phyloP scores from a whole-genome alignment of 2,113 vertebrate genomes.

The Chionodraco myersi region DNA sequence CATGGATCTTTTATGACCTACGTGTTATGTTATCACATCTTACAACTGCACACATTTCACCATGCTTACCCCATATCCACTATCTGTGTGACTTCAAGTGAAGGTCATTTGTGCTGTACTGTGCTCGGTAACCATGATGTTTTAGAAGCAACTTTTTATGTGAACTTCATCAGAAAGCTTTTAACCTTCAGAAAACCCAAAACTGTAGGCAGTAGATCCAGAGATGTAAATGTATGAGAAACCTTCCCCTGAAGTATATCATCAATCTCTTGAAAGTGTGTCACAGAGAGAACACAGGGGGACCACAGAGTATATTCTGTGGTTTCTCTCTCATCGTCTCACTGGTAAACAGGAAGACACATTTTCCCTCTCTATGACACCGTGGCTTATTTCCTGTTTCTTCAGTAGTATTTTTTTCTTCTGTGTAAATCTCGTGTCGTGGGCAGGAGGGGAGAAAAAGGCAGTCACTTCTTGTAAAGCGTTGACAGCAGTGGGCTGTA shows the following conservation, averaged over 20 bases:
- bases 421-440: constrained; percentile 69
- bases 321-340: constrained; percentile 76
- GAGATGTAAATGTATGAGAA: constrained; percentile 23
- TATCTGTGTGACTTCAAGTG: constrained; percentile 6
- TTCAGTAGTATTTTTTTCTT: constrained; percentile 82
- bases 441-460: constrained; percentile 72
- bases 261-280: constrained; percentile 29
- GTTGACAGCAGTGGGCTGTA: constrained; percentile 74
- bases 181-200: constrained; percentile 36
- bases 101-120: neutral
- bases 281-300: constrained; percentile 35
- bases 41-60: constrained; percentile 9
- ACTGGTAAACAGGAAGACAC: constrained; percentile 88
- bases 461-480: constrained; percentile 84
- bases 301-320: constrained; percentile 56
- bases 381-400: constrained; percentile 85
- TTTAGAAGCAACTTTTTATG: constrained; percentile 37
- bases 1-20: neutral
- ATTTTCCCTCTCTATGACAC: constrained; percentile 86
- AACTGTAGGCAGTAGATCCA: constrained; percentile 35
- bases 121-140: neutral
- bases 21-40: neutral
- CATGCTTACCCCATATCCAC: constrained; percentile 6
- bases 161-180: constrained; percentile 50
- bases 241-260: constrained; percentile 21